phyloP scores from a whole-genome alignment of 2,888 invertebrate genomes.

The Calephelis perditalis region DNA sequence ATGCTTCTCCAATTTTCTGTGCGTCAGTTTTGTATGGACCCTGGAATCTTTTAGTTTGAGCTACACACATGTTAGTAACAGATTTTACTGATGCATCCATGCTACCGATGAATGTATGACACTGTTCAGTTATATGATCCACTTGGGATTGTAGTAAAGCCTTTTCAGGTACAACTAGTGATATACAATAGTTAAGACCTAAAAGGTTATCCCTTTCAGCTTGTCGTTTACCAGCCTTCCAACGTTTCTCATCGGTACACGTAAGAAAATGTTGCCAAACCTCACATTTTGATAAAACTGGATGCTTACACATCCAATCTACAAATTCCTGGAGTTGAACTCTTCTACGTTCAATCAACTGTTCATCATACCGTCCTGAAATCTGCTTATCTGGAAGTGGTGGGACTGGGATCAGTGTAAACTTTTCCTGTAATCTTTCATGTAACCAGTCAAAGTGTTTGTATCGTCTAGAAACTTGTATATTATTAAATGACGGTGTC shows the following conservation, averaged over 20 bases:
- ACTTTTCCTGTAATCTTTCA: conserved; percentile 95
- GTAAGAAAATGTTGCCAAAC: conserved; percentile 98
- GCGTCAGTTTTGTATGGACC: conserved; percentile 93
- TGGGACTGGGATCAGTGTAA: conserved; percentile 95
- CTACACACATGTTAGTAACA: conserved; percentile 87
- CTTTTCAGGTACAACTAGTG: conserved; percentile 90
- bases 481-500: conserved; percentile 95
- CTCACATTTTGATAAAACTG: conserved; percentile 92
- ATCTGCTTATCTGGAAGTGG: conserved; percentile 99
- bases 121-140: conserved; percentile 91
- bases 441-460: conserved; percentile 99
- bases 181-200: conserved; percentile 94
- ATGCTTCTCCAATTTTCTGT: conserved; percentile 92
- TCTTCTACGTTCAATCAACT: conserved; percentile 96
- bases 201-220: conserved; percentile 96
- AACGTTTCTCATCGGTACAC: conserved; percentile 97
- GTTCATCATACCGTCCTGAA: conserved; percentile 97
- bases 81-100: conserved; percentile 94
- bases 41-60: conserved; percentile 92
- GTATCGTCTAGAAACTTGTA: conserved; percentile 95
- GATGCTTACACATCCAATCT: conserved; percentile 97
- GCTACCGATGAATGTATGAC: conserved; percentile 87
- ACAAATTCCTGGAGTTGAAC: conserved; percentile 97
- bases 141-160: conserved; percentile 84
- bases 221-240: conserved; percentile 97